Evolutionary conservation across 2,888 invertebrate species (phyloP).

Genomic region (Parapristionchus giblindavisi): DNA sequence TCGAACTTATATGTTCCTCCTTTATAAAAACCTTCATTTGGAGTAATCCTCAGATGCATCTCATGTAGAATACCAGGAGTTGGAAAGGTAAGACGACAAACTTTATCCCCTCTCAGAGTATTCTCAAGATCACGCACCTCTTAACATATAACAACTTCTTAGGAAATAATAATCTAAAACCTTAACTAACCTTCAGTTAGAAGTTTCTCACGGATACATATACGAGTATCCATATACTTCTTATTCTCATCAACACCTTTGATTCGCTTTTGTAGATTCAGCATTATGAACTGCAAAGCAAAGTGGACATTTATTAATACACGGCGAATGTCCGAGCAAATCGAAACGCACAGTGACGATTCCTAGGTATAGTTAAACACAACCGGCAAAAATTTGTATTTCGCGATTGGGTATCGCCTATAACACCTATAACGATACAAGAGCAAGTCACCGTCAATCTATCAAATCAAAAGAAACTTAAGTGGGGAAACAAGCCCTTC

Average conservation of each 20-base stretch:
- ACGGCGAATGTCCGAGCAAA: too few species aligned
- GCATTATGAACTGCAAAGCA: too few species aligned
- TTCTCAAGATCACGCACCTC: slow-evolving; percentile 83
- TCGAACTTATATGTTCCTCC: slow-evolving; percentile 87
- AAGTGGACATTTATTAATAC: too few species aligned
- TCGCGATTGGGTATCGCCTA: too few species aligned
- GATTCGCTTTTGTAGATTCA: slow-evolving; percentile 66
- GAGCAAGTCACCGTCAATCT: too few species aligned
- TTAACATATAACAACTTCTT: slow-evolving; percentile 44
- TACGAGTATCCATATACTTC: slow-evolving; percentile 60
- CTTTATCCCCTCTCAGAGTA: slow-evolving; percentile 77
- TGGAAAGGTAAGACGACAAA: slow-evolving; percentile 82
- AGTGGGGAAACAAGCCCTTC: too few species aligned
- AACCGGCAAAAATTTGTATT: too few species aligned
- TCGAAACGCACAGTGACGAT: too few species aligned
- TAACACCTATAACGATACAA: too few species aligned
- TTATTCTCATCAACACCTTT: slow-evolving; percentile 65
- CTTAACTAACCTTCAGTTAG: slow-evolving; percentile 50
- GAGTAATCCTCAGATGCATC: slow-evolving; percentile 79
- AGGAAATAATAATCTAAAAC: neutral
- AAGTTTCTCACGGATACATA: slow-evolving; percentile 64
- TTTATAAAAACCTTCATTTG: slow-evolving; percentile 88
- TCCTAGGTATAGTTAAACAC: too few species aligned
- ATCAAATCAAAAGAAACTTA: too few species aligned
- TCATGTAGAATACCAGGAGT: slow-evolving; percentile 85